These are phyloP conservation scores for Panagrolaimus sp. DNA, from an alignment of 1,140 invertebrate species.

Conservation along the genomic window DNA sequence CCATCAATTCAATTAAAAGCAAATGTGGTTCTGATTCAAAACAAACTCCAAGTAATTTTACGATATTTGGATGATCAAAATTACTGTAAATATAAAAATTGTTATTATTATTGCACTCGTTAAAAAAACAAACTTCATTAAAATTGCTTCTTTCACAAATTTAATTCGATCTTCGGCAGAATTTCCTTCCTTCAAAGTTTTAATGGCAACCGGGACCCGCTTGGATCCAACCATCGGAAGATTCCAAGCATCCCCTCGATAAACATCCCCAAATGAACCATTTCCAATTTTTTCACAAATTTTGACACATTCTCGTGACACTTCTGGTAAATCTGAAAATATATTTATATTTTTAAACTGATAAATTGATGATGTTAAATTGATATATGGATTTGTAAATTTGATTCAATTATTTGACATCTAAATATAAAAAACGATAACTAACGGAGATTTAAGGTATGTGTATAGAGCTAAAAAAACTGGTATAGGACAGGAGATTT, in stretches of 20 bases:
- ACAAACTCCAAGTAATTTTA: slow-evolving; percentile 84
- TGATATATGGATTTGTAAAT: not conserved
- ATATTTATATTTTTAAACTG: not conserved
- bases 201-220: slow-evolving; percentile 71
- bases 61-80: slow-evolving; percentile 90
- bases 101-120: not conserved
- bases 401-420: too few relatives aligned
- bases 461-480: too few relatives aligned
- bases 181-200: slow-evolving; percentile 87
- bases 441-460: too few relatives aligned
- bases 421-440: too few relatives aligned
- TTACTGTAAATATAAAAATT: slow-evolving; percentile 64
- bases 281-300: slow-evolving; percentile 72
- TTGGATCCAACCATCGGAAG: slow-evolving; percentile 60
- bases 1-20: slow-evolving; percentile 92
- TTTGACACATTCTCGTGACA: slow-evolving; percentile 28
- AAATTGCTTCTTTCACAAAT: slow-evolving; percentile 88
- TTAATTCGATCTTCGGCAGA: slow-evolving; percentile 80
- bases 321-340: slow-evolving; percentile 41
- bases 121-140: slow-evolving; percentile 75
- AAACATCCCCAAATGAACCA: slow-evolving; percentile 90
- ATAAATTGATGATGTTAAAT: not conserved
- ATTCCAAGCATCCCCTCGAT: slow-evolving; percentile 5
- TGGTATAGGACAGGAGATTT: too few relatives aligned
- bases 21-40: slow-evolving; percentile 74